Evolutionary conservation across 2,797 vertebrate species (phyloP).

Genomic region (Halcyon leucocephala): DNA sequence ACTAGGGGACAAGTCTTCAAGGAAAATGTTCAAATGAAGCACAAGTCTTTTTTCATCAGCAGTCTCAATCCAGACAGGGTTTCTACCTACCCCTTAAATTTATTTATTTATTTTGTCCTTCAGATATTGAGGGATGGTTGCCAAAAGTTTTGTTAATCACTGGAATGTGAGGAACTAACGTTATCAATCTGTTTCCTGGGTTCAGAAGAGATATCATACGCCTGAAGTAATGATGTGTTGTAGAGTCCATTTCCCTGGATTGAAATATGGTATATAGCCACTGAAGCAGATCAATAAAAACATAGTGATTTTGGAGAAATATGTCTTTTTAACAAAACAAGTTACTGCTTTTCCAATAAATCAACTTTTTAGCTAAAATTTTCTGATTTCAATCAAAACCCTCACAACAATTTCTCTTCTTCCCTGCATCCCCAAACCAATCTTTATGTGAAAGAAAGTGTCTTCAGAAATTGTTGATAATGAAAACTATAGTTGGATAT

Average conservation of each 20-base stretch:
- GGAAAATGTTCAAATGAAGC: background rate
- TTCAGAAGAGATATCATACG: background rate
- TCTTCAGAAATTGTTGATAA: background rate
- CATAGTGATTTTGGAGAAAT: background rate
- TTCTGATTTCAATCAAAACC: background rate
- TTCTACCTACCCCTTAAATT: background rate
- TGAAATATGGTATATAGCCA: conserved; percentile 7
- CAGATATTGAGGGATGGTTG: background rate
- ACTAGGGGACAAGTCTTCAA: background rate
- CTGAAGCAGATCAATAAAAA: conserved; percentile 19
- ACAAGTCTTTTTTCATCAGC: background rate
- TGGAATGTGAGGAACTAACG: background rate
- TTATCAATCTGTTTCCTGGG: background rate
- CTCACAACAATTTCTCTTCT: background rate
- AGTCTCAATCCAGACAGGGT: background rate
- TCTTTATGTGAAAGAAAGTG: background rate
- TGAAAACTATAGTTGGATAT: background rate
- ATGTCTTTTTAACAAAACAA: conserved; percentile 15
- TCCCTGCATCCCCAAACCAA: background rate
- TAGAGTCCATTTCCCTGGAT: background rate
- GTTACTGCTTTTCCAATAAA: conserved; percentile 22
- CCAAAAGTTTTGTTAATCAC: conserved; percentile 4
- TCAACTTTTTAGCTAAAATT: background rate
- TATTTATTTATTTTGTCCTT: background rate
- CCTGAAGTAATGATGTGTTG: background rate